A percentile compares a stretch with the other conserved stretches of the same genome.
Evolutionary conservation across 53 echinoderm and acorn worm species (phyloP).

Genomic region (Temnopleurus reevesii): DNA sequence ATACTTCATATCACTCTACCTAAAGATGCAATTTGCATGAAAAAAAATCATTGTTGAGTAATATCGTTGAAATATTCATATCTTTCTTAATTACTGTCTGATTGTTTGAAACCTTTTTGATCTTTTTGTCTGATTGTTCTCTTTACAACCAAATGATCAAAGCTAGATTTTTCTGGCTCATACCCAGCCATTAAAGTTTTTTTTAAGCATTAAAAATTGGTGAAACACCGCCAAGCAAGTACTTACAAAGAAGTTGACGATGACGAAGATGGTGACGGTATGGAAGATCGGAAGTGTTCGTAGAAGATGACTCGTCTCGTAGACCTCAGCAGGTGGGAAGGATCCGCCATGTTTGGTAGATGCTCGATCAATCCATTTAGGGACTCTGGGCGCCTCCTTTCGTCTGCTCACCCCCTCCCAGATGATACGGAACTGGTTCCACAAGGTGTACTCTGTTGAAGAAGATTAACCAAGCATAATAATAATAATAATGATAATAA

Average conservation of each 20-base stretch:
- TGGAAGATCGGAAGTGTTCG: conserved; percentile 75
- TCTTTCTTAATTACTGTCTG: too few species aligned
- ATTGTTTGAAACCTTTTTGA: too few species aligned
- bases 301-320: conserved; percentile 67
- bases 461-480: background rate
- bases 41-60: too few species aligned
- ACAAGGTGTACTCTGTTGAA: conserved; percentile 37
- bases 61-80: too few species aligned
- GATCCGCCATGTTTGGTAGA: conserved; percentile 60
- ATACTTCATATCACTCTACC: too few species aligned
- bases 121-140: too few species aligned
- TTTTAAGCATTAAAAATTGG: too few species aligned
- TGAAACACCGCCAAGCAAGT: too few species aligned
- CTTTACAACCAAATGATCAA: too few species aligned
- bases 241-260: conserved; percentile 77
- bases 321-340: conserved; percentile 49
- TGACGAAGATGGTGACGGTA: conserved; percentile 77
- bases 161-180: too few species aligned
- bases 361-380: conserved; percentile 64
- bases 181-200: too few species aligned
- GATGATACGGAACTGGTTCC: conserved; percentile 60
- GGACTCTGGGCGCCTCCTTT: conserved; percentile 1
- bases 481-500: background rate
- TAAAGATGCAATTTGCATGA: too few species aligned
- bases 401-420: conserved; percentile 60